Evolutionary conservation across 2,888 invertebrate genomes (phyloP), one percentile per base, ranked within the genome.

Genomic region (Metacarcinus magister): DNA sequence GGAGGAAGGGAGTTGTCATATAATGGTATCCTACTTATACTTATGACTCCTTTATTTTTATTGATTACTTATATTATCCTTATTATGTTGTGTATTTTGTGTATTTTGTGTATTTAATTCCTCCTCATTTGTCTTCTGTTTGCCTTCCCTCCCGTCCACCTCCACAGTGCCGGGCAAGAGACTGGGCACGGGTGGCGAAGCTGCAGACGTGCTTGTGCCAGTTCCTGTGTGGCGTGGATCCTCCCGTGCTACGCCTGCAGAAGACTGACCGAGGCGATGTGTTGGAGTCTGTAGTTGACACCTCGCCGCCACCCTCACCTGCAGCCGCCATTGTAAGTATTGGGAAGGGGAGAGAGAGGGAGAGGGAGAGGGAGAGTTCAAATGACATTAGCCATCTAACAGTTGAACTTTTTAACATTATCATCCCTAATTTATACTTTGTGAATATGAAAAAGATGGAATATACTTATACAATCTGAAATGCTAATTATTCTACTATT

Each of bases 201-300:
- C 94, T 97, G 13, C 96, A 96, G 96, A 95, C 95, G 39, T 93
- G 93, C 39, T 54, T 97, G 87, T 93, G 96, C 46, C 96, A 98
- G 97, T 99, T 98, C 98, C 98, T 99, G 95, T 99, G 99, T 97
- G 99, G 99, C 32, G 98, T 99, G 97, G 98, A 99, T 97, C 98
- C 99, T n/a, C 99, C 99, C 0, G 98, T 99, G 97, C 98, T 99
- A 97, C 98, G 98, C 97, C 98, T 98, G 97, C 98, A 98, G 97
- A 98, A 98, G 97, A 98, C 98, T 96, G 98, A 98, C 96, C 97
- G 97, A 94, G 98, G 98, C 16, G 95, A 97, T 5, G 95, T 96
- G n/a, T 44, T 97, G 87, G 93, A 96, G 19, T 93, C 97, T 67
- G 96, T 97, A 1, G 97, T 97, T 94, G 96, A 95, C 93, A 96